phyloP scores from a whole-genome alignment of 2,888 invertebrate species.

The Sympetrum striolatum region DNA sequence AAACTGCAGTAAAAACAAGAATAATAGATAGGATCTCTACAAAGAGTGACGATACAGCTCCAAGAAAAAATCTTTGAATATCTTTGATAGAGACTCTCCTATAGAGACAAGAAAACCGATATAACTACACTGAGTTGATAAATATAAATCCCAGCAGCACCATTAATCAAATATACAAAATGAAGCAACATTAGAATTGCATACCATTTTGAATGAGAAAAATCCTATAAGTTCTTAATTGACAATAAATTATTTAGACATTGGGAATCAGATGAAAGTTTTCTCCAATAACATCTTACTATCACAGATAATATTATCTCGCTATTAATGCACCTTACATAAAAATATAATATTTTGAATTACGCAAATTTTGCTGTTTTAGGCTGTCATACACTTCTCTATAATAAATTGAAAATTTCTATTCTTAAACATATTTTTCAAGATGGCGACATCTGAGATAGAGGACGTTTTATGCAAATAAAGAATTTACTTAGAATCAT shows the following conservation, averaged over 20 bases:
- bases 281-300: background rate
- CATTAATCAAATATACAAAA: background rate
- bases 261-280: background rate
- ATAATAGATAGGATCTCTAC: no score
- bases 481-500: no score
- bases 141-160: background rate
- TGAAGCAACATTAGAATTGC: background rate
- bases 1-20: no score
- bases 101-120: background rate
- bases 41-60: no score
- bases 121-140: background rate
- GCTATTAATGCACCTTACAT: conserved; percentile 27
- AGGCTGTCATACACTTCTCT: no score
- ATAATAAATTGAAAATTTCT: no score
- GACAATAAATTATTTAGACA: background rate
- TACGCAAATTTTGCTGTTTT: background rate
- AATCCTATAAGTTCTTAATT: background rate
- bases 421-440: no score
- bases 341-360: conserved; percentile 18
- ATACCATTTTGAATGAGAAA: background rate
- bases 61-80: no score
- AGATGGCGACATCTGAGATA: no score
- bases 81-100: background rate
- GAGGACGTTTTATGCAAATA: no score
- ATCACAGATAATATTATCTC: conserved; percentile 27